These are phyloP conservation scores for Pseudomugil tenellus DNA, from an alignment of 2,797 vertebrate species.

Conservation along the genomic window DNA sequence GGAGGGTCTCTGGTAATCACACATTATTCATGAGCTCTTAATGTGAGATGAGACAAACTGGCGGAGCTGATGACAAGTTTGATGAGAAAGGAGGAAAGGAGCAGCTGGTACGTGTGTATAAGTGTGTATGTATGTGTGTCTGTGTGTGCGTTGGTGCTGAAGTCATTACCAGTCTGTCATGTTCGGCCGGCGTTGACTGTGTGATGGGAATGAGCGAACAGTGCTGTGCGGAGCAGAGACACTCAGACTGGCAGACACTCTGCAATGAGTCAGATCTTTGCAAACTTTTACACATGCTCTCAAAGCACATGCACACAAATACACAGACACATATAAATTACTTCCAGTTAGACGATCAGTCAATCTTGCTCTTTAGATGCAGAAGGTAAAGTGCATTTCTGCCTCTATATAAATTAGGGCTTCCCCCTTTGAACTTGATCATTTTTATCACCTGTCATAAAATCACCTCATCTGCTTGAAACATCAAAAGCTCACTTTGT, in stretches of 20 bases:
- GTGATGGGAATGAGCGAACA: constrained; percentile 70
- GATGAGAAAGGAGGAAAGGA: constrained; percentile 76
- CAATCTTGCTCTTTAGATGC: constrained; percentile 8
- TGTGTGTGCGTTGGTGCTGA: constrained; percentile 33
- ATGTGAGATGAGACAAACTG: constrained; percentile 79
- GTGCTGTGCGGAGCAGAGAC: constrained; percentile 44
- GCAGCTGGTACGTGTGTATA: constrained; percentile 71
- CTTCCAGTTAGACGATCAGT: constrained; percentile 5
- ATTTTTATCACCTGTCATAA: constrained; percentile 35
- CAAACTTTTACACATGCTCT: constrained; percentile 29
- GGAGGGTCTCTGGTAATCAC: constrained; percentile 73
- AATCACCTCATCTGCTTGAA: constrained; percentile 27
- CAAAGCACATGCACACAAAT: constrained; percentile 8
- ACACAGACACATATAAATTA: constrained; percentile 17
- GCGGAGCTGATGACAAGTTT: constrained; percentile 78
- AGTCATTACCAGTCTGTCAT: constrained; percentile 80
- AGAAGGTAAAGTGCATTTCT: not conserved
- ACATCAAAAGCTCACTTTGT: constrained; percentile 37
- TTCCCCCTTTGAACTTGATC: constrained; percentile 22
- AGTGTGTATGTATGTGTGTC: constrained; percentile 33
- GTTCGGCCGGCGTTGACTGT: constrained; percentile 57
- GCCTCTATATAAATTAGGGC: constrained; percentile 18
- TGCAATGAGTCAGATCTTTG: constrained; percentile 37
- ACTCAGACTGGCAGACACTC: constrained; percentile 35
- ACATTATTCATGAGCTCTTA: constrained; percentile 79